phyloP scores from a whole-genome alignment of 2,797 vertebrate species.

The Xiphorhynchus erythropygius region DNA sequence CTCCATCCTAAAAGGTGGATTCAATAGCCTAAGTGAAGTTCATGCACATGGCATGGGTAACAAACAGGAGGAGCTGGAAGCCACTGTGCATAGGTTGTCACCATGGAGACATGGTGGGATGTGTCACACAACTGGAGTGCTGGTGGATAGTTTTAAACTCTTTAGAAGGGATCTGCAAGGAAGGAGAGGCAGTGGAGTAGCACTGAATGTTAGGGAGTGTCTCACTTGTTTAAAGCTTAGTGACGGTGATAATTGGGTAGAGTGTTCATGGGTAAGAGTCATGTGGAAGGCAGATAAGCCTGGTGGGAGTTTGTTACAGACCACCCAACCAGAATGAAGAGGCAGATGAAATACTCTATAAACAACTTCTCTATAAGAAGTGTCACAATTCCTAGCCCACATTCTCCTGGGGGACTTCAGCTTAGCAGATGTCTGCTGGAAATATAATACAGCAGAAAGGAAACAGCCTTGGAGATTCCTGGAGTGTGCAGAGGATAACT shows the following conservation, averaged over 20 bases:
- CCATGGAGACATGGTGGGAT: not conserved
- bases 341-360: not conserved
- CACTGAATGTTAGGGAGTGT: not conserved
- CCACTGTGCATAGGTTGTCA: fast-evolving
- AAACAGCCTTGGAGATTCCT: not conserved
- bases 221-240: not conserved
- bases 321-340: not conserved
- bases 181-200: not conserved
- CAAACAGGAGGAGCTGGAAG: not conserved
- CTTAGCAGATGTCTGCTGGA: not conserved
- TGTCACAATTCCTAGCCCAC: not conserved
- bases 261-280: not conserved
- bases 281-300: not conserved
- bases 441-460: not conserved
- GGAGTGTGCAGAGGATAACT: not conserved
- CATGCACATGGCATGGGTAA: fast-evolving
- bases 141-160: not conserved
- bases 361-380: not conserved
- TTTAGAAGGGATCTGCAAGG: not conserved
- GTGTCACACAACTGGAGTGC: not conserved
- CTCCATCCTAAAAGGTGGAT: not conserved
- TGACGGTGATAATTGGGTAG: fast-evolving
- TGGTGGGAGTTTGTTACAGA: not conserved
- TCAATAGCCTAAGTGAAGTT: not conserved
- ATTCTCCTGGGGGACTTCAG: not conserved